Evolutionary conservation across 1,140 invertebrate species (phyloP), one percentile per base, ranked within the genome.

Genomic region (Ips typographus): DNA sequence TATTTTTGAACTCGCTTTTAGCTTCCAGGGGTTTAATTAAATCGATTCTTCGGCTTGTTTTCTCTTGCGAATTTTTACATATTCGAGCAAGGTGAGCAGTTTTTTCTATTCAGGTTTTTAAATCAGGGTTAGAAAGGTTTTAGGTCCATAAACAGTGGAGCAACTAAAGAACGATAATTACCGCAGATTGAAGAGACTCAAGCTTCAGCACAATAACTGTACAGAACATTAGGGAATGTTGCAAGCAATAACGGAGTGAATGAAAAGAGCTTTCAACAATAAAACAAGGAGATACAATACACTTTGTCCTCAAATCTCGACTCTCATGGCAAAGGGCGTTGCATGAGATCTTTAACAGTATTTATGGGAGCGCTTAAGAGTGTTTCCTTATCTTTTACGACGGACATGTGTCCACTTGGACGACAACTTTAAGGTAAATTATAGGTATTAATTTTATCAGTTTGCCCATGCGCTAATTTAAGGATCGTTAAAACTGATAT

Each of bases 371-470:
- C 58, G 58, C 66, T 68, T 68, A 61, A 68, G 47, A 68, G 58
- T 68, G 66, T 68, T 68, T 59, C 55, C 49, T 68, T 68, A 68
- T 68, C 66, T 66, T 66, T 62, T 61, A 62, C 66, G 66, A 59
- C 47, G 51, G 66, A 68, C 58, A 63, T 62, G 55, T 68, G 66
- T 68, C 66, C 66, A 61, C 53, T 68, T 40, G 41, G 65, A 68
- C 56, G 65, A 68, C 65, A 68, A 68, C 65, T 68, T 22, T 68
- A 68, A 49, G 65, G 65, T 57, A 68, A 68, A 68, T 68, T 68
- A 68, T 68, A 43, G 65, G 56, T 68, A 68, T 68, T 68, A 68
- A 68, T 68, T 68, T 68, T 68, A 68, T 68, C 65, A 41, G 47
- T 68, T 51, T 51, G 60, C 65, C 65, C 37, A 60, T 68, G 60